A percentile compares a stretch with the other conserved stretches of the same genome.
Evolutionary conservation across 1,140 invertebrate species (phyloP).

Genomic region (Psix sp.): DNA sequence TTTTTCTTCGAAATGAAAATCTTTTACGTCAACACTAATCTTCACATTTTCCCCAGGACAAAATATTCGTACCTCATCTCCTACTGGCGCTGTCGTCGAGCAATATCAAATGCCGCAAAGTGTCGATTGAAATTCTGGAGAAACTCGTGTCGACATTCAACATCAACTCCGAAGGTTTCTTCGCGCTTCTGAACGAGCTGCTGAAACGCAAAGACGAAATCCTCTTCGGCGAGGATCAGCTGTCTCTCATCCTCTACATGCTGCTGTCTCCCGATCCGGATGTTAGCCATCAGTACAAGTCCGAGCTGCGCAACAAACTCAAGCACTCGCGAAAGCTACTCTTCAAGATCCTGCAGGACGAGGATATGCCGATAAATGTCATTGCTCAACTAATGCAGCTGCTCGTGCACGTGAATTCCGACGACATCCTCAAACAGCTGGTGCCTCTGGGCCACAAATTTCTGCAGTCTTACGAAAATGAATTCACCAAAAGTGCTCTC

Average conservation of each 20-base stretch:
- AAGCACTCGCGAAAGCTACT: constrained; percentile 63
- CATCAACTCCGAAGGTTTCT: constrained; percentile 58
- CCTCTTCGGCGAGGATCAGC: constrained; percentile 80
- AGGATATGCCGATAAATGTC: constrained; percentile 72
- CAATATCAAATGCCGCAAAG: constrained; percentile 60
- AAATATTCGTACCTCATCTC: constrained; percentile 68
- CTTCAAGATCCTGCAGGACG: constrained; percentile 58
- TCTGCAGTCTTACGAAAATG: constrained; percentile 50
- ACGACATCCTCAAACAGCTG: constrained; percentile 72
- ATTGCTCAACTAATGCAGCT: constrained; percentile 74
- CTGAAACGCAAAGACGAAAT: constrained; percentile 76
- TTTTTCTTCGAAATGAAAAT: background rate
- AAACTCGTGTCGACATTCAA: constrained; percentile 62
- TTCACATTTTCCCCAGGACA: no score
- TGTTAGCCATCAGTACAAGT: constrained; percentile 66
- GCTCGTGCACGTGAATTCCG: constrained; percentile 78
- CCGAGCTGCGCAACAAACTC: constrained; percentile 61
- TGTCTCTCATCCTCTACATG: constrained; percentile 77
- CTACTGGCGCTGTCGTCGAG: constrained; percentile 66
- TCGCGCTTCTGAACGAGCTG: constrained; percentile 67
- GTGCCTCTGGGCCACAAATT: constrained; percentile 63
- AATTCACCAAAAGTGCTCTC: constrained; percentile 61
- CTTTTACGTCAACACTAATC: no score
- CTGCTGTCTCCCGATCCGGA: constrained; percentile 76
- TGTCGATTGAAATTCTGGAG: constrained; percentile 64